Conservation (phyloP, 2,113 vertebrate species). For the Herpetotheres cachinnans region DNA sequence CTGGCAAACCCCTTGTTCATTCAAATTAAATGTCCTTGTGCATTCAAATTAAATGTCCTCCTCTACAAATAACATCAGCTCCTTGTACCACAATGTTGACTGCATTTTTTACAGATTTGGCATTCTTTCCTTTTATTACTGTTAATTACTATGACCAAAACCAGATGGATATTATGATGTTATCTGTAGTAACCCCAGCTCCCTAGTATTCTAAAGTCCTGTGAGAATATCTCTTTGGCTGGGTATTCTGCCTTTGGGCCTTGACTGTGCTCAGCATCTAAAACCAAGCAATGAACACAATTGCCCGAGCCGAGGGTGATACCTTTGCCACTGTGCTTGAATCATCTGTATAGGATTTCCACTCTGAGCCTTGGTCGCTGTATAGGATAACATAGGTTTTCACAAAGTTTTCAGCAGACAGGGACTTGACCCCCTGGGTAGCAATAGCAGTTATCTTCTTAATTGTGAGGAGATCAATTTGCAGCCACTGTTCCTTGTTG, state of each 20-base stretch:
- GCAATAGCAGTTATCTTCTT: constrained; percentile 91
- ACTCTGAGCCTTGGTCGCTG: constrained; percentile 80
- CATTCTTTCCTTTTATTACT: neutral
- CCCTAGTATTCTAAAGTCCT: neutral
- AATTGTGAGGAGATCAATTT: constrained; percentile 83
- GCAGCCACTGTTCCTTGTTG: constrained; percentile 88
- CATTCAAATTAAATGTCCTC: neutral
- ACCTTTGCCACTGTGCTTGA: constrained; percentile 78
- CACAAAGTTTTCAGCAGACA: constrained; percentile 83
- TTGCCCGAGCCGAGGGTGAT: neutral
- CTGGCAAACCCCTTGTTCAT: neutral
- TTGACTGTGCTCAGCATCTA: neutral
- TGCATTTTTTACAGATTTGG: neutral
- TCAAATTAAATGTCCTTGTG: neutral
- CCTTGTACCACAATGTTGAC: neutral
- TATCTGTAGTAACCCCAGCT: neutral
- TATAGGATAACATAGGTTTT: constrained; percentile 79
- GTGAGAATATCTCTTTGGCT: neutral
- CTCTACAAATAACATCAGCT: neutral
- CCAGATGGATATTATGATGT: neutral
- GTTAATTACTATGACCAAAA: neutral
- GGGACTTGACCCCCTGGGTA: constrained; percentile 85
- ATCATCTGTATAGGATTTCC: constrained; percentile 80
- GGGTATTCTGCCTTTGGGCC: neutral
- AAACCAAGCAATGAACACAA: neutral